Base-by-base conservation (phyloP, 2,797 vertebrate species). In the Remorina albescens region DNA sequence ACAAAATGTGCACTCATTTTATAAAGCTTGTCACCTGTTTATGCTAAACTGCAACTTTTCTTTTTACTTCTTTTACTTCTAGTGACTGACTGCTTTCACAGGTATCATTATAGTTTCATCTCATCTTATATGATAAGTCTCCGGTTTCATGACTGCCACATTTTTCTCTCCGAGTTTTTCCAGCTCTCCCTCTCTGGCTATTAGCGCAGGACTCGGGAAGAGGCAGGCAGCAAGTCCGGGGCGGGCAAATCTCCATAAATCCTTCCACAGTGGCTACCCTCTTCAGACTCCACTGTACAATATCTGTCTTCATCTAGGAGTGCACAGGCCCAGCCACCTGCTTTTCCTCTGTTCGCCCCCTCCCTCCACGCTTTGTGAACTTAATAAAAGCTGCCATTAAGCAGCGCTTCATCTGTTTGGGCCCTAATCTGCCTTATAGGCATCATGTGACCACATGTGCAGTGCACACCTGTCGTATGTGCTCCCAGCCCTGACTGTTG, bases 301-400 rank as follows among this genome's bases (percentile, higher is more conserved):
- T 88, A 92, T 91, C 86, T 89, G 88, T 91, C 91, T 92, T 93
- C 89, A 91, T 90, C 89, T 89, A 58, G 56, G 78, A 84, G 85
- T 37, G 83, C 88, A 86, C 83, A 86, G 86, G 81, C 87, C 76
- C 82, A 73, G 85, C 90, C 93, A 92, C 91, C 91, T 93, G 93
- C 89, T 92, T 89, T 89, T 85, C 86, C 86, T 89, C 88, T 83
- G 71, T 68, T 75, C 83, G 19, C 62, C 78, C 73, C 74, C 67
- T 71, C 81, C 86, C 84, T 76, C 56, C 78, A 42, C 15, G 87
- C 89, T 89, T 91, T 91, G 91, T 91, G 92, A 93, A 93, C 91
- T 91, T 93, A 93, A 94, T 92, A 91, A 92, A 94, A 93, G 91
- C 91, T 88, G 89, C 91, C 91, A 93, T 93, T 94, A 93, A 94